These are phyloP conservation scores for Heliconius eleuchia DNA, from an alignment of 1,140 invertebrate species.

Conservation along the genomic window DNA sequence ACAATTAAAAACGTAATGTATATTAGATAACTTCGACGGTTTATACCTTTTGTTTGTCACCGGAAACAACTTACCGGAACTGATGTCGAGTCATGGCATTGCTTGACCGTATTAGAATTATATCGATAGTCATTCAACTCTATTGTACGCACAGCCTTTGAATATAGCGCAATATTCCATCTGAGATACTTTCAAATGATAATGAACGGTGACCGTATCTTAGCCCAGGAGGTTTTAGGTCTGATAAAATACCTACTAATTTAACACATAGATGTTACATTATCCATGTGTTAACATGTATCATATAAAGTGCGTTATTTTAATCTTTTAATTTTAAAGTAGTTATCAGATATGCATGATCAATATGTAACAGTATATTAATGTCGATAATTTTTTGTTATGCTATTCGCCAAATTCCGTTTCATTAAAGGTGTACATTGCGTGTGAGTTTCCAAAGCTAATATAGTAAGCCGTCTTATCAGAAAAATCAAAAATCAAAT, in stretches of 20 bases:
- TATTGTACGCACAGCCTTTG: conserved; percentile 19
- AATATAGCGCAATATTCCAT: conserved; percentile 1
- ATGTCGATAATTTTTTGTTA: too few species aligned
- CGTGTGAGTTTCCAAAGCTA: too few species aligned
- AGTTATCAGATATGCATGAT: too few species aligned
- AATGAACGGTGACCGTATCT: not conserved
- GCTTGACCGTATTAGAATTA: conserved; percentile 34
- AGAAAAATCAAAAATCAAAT: not conserved
- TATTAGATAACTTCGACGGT: conserved; percentile 15
- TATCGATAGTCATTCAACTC: conserved; percentile 23
- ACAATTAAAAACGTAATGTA: conserved; percentile 1
- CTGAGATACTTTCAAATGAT: conserved; percentile 4
- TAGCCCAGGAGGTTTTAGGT: not conserved
- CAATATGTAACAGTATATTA: too few species aligned
- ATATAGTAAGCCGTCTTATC: too few species aligned
- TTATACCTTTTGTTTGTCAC: conserved; percentile 17
- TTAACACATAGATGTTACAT: not conserved
- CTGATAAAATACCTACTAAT: not conserved
- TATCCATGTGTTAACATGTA: not conserved
- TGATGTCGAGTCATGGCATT: conserved; percentile 29
- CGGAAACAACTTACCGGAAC: conserved; percentile 38
- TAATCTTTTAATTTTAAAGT: not conserved
- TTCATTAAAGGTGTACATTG: too few species aligned
- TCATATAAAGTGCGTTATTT: not conserved
- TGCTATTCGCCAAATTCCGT: too few species aligned